Evolutionary conservation across 2,113 vertebrate genomes (phyloP), one percentile per base, ranked within the genome.

Genomic region (Sturnus vulgaris): DNA sequence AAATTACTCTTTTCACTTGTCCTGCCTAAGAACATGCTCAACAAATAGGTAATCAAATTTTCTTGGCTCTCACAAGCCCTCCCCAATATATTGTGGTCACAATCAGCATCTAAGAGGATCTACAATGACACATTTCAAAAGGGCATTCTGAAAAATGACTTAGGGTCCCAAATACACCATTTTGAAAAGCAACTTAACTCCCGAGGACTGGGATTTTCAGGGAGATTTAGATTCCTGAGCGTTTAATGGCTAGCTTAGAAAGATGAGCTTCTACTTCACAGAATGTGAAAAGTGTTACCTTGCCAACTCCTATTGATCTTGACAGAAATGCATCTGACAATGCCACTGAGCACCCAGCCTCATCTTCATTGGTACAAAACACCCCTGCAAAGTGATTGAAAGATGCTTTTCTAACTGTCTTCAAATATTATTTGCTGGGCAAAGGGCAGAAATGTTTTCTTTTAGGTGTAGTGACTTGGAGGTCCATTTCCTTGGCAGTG

Each of bases 1-100:
- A 93, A 96, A 94, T 94, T 92, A 96, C 42, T 92, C 76, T 78
- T 71, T 60, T 37, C 72, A 53, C 40, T 95, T 78, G 44, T 25
- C 75, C 79, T 88, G 90, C 82, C 64, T 68, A 61, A 88, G 60
- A 90, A 83, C 47, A 88, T 22, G 21, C 40, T 83, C 80, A 82
- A 44, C n/a, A 81, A 78, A 86, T 11, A 33, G 52, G 57, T 78
- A 95, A 93, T 86, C 64, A 61, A 46, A 79, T 95, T 88, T 81
- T 55, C 60, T 84, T 50, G 49, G 31, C 9, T 81, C 37, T 66
- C 30, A 14, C 33, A 73, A 47, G 39, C 21, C n/a, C 24, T 59
- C 11, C 47, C 39, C 44, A 40, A 37, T 2, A 16, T 22, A 8
- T 1, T 73, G 31, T 68, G 14, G 49, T 60, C 56, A 90, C 37